Evolutionary conservation across 2,113 vertebrate genomes (phyloP).

Genomic region (Chiloscyllium plagiosum): DNA sequence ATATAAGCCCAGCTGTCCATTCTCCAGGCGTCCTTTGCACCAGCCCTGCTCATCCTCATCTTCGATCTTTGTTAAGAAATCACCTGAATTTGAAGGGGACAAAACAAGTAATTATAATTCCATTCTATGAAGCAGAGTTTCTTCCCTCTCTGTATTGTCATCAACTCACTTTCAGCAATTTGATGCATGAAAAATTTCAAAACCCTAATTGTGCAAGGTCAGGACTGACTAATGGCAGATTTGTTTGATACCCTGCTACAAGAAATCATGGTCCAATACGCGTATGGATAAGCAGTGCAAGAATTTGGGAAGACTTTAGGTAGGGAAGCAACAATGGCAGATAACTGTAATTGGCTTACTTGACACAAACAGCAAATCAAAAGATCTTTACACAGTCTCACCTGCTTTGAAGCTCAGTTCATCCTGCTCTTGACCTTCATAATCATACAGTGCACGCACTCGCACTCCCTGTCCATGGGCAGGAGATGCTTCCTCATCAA

Average conservation of each 20-base stretch:
- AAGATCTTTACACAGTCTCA: slow-evolving; percentile 41
- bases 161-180: neutral
- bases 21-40: slow-evolving; percentile 96
- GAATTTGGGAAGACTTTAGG: neutral
- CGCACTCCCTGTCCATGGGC: slow-evolving; percentile 61
- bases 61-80: slow-evolving; percentile 89
- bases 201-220: neutral
- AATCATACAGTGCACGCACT: slow-evolving; percentile 90
- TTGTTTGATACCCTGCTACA: neutral
- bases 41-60: slow-evolving; percentile 97
- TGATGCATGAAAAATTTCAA: neutral
- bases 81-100: slow-evolving; percentile 62
- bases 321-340: neutral
- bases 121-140: neutral
- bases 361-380: neutral
- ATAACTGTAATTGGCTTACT: neutral
- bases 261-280: neutral
- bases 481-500: slow-evolving; percentile 70
- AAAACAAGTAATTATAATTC: slow-evolving; percentile 36
- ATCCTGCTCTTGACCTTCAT: slow-evolving; percentile 93
- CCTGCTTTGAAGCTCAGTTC: slow-evolving; percentile 96
- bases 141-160: neutral
- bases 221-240: neutral
- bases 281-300: neutral
- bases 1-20: slow-evolving; percentile 84